Conservation (phyloP, 2,113 vertebrate genomes). For the Anarhynchus alexandrinus region DNA sequence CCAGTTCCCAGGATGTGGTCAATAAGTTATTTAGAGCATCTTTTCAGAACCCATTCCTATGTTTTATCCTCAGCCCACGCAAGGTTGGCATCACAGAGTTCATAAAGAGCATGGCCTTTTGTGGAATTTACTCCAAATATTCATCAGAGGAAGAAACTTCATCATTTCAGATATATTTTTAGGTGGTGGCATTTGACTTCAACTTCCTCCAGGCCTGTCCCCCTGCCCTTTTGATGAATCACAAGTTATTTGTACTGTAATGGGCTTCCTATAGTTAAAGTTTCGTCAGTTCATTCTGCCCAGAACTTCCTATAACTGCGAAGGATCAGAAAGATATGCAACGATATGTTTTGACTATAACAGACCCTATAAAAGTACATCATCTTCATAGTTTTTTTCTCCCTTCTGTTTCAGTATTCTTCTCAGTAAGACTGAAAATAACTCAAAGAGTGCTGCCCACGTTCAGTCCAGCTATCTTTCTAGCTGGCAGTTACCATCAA, state of each 20-base stretch:
- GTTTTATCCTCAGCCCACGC: constrained; percentile 1
- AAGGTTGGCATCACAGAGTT: not conserved
- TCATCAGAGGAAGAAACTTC: constrained; percentile 23
- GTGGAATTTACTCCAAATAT: constrained; percentile 10
- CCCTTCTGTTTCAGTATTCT: not conserved
- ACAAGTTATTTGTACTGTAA: constrained; percentile 4
- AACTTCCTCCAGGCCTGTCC: constrained; percentile 11
- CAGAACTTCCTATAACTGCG: not conserved
- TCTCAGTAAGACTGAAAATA: not conserved
- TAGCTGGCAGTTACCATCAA: not conserved
- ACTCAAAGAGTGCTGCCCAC: not conserved
- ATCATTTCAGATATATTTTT: constrained; percentile 54
- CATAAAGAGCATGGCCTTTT: not conserved
- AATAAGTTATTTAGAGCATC: constrained; percentile 19
- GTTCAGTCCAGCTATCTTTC: not conserved
- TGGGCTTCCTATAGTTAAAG: not conserved
- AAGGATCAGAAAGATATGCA: not conserved
- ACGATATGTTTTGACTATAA: not conserved
- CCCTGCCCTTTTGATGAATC: constrained; percentile 46
- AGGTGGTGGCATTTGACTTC: constrained; percentile 42
- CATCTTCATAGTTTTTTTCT: not conserved
- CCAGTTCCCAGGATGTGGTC: constrained; percentile 20
- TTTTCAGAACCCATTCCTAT: not conserved
- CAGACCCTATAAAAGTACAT: not conserved
- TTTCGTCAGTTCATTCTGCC: not conserved